These are phyloP conservation scores for Ahaetulla prasina DNA, from an alignment of 2,113 vertebrate species.

Conservation along the genomic window DNA sequence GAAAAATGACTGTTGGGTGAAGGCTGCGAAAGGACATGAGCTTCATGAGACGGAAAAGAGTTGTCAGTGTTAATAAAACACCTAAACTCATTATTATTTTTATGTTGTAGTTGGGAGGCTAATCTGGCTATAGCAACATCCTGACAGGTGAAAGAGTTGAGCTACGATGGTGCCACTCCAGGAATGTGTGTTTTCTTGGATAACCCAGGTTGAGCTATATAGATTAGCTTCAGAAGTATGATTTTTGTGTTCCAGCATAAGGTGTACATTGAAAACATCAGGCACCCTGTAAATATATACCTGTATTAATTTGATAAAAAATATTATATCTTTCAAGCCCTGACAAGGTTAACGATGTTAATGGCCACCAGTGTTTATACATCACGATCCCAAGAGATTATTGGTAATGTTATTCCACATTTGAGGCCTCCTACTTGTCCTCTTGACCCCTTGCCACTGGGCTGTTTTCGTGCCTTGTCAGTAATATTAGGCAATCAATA, in stretches of 20 bases:
- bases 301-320: not conserved
- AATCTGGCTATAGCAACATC: not conserved
- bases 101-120: not conserved
- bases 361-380: not conserved
- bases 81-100: not conserved
- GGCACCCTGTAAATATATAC: not conserved
- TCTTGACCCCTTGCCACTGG: slow-evolving; percentile 39
- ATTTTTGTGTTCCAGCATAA: not conserved
- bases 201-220: rapidly evolving
- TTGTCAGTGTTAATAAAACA: not conserved
- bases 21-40: not conserved
- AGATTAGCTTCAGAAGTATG: not conserved
- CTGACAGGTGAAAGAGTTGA: not conserved
- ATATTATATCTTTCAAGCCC: not conserved
- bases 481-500: slow-evolving; percentile 14
- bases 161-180: not conserved
- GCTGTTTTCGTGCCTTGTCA: slow-evolving; percentile 27
- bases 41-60: not conserved
- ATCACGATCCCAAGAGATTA: not conserved
- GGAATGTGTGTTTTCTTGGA: rapidly evolving
- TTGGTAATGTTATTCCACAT: slow-evolving; percentile 19
- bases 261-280: not conserved
- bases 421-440: slow-evolving; percentile 7
- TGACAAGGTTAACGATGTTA: slow-evolving; percentile 4
- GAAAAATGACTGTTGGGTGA: not conserved